A percentile compares a stretch with the other conserved stretches of the same genome.
phyloP scores from a whole-genome alignment of 2,113 vertebrate genomes.

The Paramisgurnus dabryanus region DNA sequence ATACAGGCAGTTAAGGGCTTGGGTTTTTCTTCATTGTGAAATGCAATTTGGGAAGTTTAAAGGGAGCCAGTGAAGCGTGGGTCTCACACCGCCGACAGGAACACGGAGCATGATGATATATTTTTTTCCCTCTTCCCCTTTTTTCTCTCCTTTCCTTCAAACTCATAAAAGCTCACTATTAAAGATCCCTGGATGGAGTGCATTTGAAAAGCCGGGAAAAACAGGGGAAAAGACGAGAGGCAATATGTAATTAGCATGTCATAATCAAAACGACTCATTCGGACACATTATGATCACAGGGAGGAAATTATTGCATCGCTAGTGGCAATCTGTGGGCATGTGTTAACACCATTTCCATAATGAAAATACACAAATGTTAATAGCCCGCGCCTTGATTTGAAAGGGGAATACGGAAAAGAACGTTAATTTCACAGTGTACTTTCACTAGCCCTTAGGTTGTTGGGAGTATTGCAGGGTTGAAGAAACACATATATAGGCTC shows the following conservation, averaged over 20 bases:
- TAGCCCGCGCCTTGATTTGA: conserved; percentile 92
- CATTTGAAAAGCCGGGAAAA: conserved; percentile 74
- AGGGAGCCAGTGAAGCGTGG: conserved; percentile 97
- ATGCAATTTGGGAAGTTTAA: conserved; percentile 99
- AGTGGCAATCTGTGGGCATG: conserved; percentile 98
- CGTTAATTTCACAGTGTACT: conserved; percentile 96
- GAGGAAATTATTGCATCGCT: conserved; percentile 98
- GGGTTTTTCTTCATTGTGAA: conserved; percentile 94
- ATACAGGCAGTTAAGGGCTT: conserved; percentile 99
- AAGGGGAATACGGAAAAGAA: conserved; percentile 90
- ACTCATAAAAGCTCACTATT: conserved; percentile 99
- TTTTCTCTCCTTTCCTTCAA: conserved; percentile 66
- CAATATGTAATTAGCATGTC: conserved; percentile 99
- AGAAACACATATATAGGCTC: conserved; percentile 75
- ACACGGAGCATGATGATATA: conserved; percentile 88
- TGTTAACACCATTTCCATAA: conserved; percentile 99
- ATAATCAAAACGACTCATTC: conserved; percentile 99
- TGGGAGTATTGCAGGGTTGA: conserved; percentile 80
- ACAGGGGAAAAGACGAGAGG: conserved; percentile 74
- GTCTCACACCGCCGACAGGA: conserved; percentile 92
- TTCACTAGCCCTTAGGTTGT: conserved; percentile 93
- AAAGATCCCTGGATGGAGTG: conserved; percentile 94
- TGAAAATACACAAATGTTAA: conserved; percentile 99
- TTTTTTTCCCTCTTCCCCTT: conserved; percentile 60
- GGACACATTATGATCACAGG: conserved; percentile 99